Evolutionary conservation across 2,888 invertebrate species (phyloP).

Genomic region (Villa cingulata): DNA sequence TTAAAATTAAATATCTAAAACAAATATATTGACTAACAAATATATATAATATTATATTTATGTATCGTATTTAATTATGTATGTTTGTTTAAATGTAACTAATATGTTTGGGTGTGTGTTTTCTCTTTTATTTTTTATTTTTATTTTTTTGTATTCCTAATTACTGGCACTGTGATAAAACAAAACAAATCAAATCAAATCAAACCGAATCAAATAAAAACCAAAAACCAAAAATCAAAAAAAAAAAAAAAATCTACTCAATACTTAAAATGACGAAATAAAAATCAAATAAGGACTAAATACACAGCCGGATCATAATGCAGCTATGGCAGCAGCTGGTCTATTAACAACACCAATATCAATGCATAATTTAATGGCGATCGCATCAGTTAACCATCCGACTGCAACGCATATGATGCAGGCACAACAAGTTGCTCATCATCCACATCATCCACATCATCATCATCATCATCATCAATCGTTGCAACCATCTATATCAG

Average conservation of each 20-base stretch:
- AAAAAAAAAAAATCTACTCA: constrained; percentile 17
- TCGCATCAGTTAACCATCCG: constrained; percentile 40
- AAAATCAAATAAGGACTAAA: constrained; percentile 39
- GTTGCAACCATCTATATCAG: no score
- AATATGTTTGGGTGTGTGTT: constrained; percentile 36
- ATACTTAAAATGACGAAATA: constrained; percentile 28
- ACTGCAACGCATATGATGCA: background rate
- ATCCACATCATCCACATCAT: constrained; percentile 18
- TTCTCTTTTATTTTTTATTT: constrained; percentile 7
- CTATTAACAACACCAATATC: constrained; percentile 59
- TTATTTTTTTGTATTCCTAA: background rate
- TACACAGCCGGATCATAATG: constrained; percentile 37
- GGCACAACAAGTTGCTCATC: constrained; percentile 18
- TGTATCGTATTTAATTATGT: background rate
- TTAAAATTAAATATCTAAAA: no score
- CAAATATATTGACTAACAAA: no score
- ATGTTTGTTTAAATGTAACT: constrained; percentile 35
- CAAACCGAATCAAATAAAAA: no score
- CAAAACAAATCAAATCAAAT: no score
- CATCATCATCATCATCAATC: constrained; percentile 12
- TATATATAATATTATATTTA: no score
- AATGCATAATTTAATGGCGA: constrained; percentile 81
- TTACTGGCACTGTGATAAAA: background rate
- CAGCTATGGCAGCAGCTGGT: constrained; percentile 36
- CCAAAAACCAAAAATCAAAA: no score